A percentile compares a stretch with the other conserved stretches of the same genome.
Conservation (phyloP, 2,797 vertebrate species). For the Enteromius paludinosus region DNA sequence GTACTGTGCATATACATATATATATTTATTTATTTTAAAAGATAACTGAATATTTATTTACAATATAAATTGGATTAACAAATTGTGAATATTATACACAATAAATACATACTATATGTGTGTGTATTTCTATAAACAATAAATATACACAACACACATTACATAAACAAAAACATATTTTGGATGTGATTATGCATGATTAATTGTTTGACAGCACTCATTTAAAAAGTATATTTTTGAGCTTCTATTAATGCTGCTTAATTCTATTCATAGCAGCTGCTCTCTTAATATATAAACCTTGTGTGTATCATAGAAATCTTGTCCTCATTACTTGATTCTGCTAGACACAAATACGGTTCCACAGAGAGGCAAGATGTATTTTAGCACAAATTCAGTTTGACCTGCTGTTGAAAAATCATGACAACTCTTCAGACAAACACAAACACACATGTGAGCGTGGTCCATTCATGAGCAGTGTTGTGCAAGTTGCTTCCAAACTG, state of each 20-base stretch:
- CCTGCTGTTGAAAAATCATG: neutral
- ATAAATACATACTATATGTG: too few relatives aligned
- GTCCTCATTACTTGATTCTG: neutral
- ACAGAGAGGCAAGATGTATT: neutral
- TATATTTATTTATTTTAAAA: too few relatives aligned
- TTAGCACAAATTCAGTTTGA: neutral
- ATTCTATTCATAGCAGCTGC: neutral
- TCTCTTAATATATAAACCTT: neutral
- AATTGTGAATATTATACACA: too few relatives aligned
- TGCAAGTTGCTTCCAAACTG: too few relatives aligned
- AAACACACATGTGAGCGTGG: neutral
- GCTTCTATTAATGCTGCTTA: neutral
- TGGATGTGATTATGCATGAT: too few relatives aligned
- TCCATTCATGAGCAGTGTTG: neutral
- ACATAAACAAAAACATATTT: too few relatives aligned
- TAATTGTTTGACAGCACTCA: too few relatives aligned
- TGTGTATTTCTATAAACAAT: too few relatives aligned
- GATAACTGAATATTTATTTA: too few relatives aligned
- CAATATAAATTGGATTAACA: too few relatives aligned
- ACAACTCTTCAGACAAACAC: neutral
- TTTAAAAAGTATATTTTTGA: neutral
- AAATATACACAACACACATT: too few relatives aligned
- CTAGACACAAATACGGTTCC: neutral
- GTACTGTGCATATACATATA: too few relatives aligned
- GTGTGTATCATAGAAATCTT: neutral